Base-by-base conservation (phyloP, 2,113 vertebrate genomes). In the Hoplias malabaricus region DNA sequence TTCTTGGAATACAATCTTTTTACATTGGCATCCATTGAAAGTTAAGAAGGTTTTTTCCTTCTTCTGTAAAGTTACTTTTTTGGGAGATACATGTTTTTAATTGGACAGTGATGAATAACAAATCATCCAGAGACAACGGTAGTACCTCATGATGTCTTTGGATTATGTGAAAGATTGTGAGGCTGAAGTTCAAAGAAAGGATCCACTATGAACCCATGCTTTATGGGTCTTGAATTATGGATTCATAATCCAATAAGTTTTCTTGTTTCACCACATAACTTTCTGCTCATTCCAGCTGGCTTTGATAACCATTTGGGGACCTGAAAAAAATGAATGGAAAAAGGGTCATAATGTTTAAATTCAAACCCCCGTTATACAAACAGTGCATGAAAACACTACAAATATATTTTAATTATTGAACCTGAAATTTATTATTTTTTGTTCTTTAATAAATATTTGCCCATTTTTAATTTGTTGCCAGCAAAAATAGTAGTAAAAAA, bases 201-300 rank as follows among this genome's bases (percentile, higher is more conserved):
- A 90, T 86, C 83, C 85, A 79, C 84, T 86, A 84, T 87, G 86
- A 86, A 91, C 87, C 89, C n/a, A n/a, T 88, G 88, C 72, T 91
- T 90, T 90, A 91, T 85, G 86, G 87, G 89, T 75, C 66, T 77
- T 90, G 84, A 91, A 74, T 91, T 91, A 89, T 82, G 68, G 88
- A 87, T 81, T 67, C 56, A 67, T 89, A 88, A 88, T 86, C 78
- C 25, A 79, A 75, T 81, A 80, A 63, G 82, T 75, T 84, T 90
- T 85, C 89, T 90, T 80, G 87, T 72, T 80, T 90, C 91, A 89
- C 86, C 53, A 19, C 48, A 16, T 79, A 81, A 25, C 40, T 67
- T 29, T 61, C 25, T 57, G 0, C 1, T 63, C 5, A 10, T 33
- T 46, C 27, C 34, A 5, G 23, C 8, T 42, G 40, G 78, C 54